Percentiles rank a stretch among this genome's conserved stretches.
Evolutionary conservation across 2,888 invertebrate genomes (phyloP).

Genomic region (Tipula helvola): DNA sequence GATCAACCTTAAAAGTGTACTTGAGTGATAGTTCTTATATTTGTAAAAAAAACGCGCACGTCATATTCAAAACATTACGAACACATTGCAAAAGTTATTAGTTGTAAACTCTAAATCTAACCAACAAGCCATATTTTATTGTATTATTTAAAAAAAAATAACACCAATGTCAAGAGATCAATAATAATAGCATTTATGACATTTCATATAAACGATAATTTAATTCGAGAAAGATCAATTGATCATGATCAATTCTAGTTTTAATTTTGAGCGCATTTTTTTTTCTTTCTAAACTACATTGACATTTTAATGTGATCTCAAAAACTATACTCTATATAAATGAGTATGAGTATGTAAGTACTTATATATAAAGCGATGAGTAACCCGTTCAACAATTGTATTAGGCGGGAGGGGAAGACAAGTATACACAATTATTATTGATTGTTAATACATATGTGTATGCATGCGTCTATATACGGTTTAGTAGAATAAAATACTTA

Average conservation of each 20-base stretch:
- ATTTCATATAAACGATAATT: background rate
- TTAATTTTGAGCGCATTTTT: background rate
- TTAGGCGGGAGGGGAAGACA: background rate
- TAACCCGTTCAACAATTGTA: background rate
- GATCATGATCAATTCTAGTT: background rate
- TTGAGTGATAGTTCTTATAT: too few relatives aligned
- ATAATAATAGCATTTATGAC: background rate
- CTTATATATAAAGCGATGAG: background rate
- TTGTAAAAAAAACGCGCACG: too few relatives aligned
- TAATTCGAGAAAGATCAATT: background rate
- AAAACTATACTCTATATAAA: background rate
- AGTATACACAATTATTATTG: too few relatives aligned
- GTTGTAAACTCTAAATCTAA: too few relatives aligned
- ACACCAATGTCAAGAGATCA: background rate
- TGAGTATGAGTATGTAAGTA: too few relatives aligned
- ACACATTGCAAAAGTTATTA: too few relatives aligned
- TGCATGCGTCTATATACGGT: too few relatives aligned
- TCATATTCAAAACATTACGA: too few relatives aligned
- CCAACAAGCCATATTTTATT: too few relatives aligned
- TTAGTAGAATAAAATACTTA: background rate
- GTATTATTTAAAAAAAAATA: too few relatives aligned
- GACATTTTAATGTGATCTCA: background rate
- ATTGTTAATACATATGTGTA: too few relatives aligned
- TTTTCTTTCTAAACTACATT: background rate
- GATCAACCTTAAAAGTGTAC: too few relatives aligned